phyloP scores from a whole-genome alignment of 2,113 vertebrate species.

The Pachyramphus minor region DNA sequence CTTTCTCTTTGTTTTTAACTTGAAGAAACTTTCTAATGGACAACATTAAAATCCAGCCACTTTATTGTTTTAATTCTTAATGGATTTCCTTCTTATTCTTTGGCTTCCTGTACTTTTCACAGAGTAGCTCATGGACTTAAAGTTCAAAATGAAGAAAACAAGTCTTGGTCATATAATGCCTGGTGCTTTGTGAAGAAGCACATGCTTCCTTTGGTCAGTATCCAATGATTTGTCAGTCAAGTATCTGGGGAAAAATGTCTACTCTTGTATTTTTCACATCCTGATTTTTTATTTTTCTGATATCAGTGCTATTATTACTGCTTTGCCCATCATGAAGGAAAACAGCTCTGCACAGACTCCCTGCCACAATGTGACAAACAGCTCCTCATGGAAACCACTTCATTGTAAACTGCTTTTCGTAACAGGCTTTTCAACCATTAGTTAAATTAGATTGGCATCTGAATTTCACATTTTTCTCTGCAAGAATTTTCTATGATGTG shows the following conservation, averaged over 20 bases:
- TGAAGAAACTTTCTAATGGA: neutral
- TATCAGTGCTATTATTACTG: constrained; percentile 14
- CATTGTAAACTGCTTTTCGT: neutral
- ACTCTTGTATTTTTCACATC: constrained; percentile 35
- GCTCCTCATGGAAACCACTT: neutral
- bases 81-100: neutral
- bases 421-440: neutral
- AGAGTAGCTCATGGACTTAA: neutral
- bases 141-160: neutral
- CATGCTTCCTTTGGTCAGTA: neutral
- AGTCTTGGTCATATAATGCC: neutral
- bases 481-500: neutral
- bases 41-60: neutral
- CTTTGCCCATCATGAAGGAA: neutral
- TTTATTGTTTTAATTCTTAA: neutral
- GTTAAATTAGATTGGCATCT: neutral
- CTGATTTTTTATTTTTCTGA: constrained; percentile 1
- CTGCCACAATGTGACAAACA: neutral
- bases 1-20: neutral
- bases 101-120: neutral
- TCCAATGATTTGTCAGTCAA: neutral
- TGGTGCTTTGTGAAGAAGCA: neutral
- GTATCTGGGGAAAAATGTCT: constrained; percentile 16
- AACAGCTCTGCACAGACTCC: neutral
- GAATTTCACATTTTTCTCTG: neutral